These are phyloP conservation scores for Zootoca vivipara DNA, from an alignment of 2,113 vertebrate genomes.

Conservation along the genomic window DNA sequence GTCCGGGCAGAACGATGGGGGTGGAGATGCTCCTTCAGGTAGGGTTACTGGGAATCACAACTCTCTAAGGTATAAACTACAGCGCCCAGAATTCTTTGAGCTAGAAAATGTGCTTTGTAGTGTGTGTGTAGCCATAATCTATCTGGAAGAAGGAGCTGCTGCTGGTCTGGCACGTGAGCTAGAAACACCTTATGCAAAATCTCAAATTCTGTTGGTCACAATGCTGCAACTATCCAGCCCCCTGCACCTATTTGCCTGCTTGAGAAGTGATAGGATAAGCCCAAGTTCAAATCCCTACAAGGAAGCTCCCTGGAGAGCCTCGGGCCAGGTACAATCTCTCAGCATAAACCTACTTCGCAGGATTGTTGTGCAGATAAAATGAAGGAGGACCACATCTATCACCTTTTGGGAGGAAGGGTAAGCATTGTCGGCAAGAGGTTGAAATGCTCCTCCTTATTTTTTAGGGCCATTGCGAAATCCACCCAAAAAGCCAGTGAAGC, in stretches of 20 bases:
- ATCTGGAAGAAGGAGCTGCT: neutral
- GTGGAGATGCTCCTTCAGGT: too few species aligned
- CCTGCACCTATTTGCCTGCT: neutral
- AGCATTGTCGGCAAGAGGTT: neutral
- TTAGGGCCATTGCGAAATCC: constrained; percentile 52
- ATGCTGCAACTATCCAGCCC: neutral
- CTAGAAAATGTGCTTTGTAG: too few species aligned
- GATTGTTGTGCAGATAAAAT: neutral
- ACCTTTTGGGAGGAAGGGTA: neutral
- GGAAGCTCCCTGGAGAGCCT: neutral
- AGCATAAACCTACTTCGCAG: neutral
- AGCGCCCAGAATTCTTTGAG: too few species aligned
- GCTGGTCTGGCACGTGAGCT: neutral
- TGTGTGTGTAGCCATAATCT: too few species aligned
- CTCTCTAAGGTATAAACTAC: too few species aligned
- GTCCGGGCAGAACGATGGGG: too few species aligned
- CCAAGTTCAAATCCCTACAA: neutral
- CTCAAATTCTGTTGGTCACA: neutral
- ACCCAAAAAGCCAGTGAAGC: constrained; percentile 59
- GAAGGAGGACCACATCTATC: neutral
- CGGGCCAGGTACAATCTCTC: neutral
- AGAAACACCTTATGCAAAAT: neutral
- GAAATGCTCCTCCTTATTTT: neutral
- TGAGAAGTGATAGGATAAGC: neutral
- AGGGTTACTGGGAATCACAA: too few species aligned